Conservation (phyloP, 2,113 vertebrate genomes). For the Lepidothrix coronata region DNA sequence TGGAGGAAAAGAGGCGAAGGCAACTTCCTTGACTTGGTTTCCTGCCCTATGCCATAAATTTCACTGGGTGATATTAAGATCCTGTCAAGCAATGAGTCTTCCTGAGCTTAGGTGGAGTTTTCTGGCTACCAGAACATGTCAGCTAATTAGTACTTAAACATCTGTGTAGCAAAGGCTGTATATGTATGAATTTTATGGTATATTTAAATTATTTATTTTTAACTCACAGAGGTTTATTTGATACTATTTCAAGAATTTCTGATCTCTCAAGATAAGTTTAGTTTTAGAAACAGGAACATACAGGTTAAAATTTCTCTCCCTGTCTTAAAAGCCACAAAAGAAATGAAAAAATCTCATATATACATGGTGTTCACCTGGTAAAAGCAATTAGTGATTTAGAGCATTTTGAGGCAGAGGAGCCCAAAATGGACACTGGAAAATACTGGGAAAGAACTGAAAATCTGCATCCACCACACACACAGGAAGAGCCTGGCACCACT, state of each 20-base stretch:
- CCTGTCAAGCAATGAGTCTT: background rate
- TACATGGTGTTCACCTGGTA: background rate
- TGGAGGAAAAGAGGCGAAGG: background rate
- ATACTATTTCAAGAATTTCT: background rate
- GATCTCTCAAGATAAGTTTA: background rate
- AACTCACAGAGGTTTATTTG: background rate
- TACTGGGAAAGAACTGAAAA: background rate
- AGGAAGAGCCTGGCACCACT: background rate
- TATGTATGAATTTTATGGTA: background rate
- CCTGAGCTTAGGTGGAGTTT: background rate
- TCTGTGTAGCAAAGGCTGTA: background rate
- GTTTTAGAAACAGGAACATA: background rate
- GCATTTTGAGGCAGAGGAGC: background rate
- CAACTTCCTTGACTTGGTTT: background rate
- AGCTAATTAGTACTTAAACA: constrained; percentile 5
- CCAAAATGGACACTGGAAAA: background rate
- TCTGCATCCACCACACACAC: rapidly evolving
- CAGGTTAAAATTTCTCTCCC: background rate
- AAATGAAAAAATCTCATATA: background rate
- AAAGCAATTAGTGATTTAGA: background rate
- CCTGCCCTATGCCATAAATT: background rate
- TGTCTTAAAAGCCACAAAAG: background rate
- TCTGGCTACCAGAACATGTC: background rate
- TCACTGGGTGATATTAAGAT: background rate
- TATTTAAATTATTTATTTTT: background rate